Base-by-base conservation (phyloP, 2,888 invertebrate genomes). In the Stramonita haemastoma region DNA sequence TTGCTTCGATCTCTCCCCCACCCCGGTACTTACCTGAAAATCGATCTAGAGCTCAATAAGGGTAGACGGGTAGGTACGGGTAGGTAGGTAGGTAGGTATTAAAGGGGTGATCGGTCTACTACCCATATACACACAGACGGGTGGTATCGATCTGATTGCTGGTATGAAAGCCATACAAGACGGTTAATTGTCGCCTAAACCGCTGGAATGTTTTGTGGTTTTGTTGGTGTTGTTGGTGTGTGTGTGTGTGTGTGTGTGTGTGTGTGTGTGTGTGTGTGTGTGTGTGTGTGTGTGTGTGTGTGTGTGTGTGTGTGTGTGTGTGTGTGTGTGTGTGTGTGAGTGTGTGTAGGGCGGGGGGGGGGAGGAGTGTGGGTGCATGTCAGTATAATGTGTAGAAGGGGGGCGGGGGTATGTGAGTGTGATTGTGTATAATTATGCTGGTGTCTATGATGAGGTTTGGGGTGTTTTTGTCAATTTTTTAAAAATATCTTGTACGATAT, bases 231-330 rank as follows among this genome's bases (percentile, higher is more conserved):
- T 19, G 6, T 17, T 70, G 70, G 6, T 0, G 6, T 32, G 32
- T 77, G 32, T 32, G 32, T 11, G 32, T 34, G 79, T 11, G 32
- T 34, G 79, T 34, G 32, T 79, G 79, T 79, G 79, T 79, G 34
- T 79, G 32, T 79, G 34, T 34, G 32, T 79, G 34, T 79, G 32
- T 34, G 17, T 32, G 32, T 79, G 34, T 79, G 32, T 79, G 34
- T 79, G 32, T 79, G 34, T 79, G 32, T 79, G 34, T 79, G 32
- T 79, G 79, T 79, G 32, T 79, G 79, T 79, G 32, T 79, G 77
- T 22, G 77, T 32, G 34, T 32, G 32, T 32, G 77, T 22, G 29
- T 22, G 32, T 22, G 34, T 32, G 34, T 11, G 34, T 79, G 34
- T n/a, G 11, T n/a, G 8, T 22, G 26, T 34, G 15, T 79, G 34